Percentiles rank a stretch among this genome's conserved stretches.
Conservation (phyloP, 2,113 vertebrate species). For the Baryphthengus martii region DNA sequence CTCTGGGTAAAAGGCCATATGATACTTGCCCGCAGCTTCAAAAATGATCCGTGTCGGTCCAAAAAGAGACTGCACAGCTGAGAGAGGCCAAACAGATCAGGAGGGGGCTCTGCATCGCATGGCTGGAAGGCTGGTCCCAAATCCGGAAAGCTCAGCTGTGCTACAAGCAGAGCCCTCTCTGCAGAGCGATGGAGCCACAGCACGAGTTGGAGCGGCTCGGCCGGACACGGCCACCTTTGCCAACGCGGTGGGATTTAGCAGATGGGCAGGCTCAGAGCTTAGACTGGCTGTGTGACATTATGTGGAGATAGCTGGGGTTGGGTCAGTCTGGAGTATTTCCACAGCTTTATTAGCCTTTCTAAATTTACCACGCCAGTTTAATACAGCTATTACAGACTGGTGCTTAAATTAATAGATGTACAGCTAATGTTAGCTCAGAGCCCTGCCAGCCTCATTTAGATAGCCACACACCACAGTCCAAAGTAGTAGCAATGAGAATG, state of each 20-base stretch:
- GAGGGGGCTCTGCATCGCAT: not conserved
- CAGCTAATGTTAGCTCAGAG: not conserved
- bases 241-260: not conserved
- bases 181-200: not conserved
- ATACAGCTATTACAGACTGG: not conserved
- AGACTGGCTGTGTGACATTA: not conserved
- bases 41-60: not conserved
- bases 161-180: not conserved
- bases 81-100: not conserved
- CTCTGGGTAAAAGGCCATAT: not conserved
- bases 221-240: not conserved
- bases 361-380: not conserved
- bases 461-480: not conserved
- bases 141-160: not conserved
- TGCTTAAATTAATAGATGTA: not conserved
- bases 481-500: accelerated
- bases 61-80: conserved; percentile 45
- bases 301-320: not conserved
- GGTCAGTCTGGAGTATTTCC: not conserved
- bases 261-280: not conserved
- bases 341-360: not conserved
- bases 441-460: not conserved
- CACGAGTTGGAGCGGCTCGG: not conserved
- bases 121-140: not conserved
- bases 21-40: not conserved